phyloP scores from a whole-genome alignment of 2,113 vertebrate genomes.

The Hystrix brachyura region DNA sequence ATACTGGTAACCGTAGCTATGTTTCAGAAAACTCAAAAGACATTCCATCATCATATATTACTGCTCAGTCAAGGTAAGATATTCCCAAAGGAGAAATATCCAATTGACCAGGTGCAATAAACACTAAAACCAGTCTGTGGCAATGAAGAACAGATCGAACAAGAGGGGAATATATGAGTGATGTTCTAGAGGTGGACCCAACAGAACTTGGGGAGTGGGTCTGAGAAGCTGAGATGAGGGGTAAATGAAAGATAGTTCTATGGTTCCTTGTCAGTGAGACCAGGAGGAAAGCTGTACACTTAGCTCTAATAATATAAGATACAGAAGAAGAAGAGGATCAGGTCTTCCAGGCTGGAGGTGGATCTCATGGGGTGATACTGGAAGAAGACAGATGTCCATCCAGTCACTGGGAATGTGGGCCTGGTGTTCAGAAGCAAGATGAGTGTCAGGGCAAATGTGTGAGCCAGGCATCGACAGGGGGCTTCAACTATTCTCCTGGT shows the following conservation, averaged over 20 bases:
- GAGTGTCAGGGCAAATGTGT: background rate
- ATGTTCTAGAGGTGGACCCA: background rate
- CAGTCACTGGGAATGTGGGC: background rate
- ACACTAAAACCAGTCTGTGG: background rate
- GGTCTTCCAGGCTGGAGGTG: background rate
- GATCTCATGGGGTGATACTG: background rate
- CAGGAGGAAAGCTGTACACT: background rate
- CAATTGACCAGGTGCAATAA: background rate
- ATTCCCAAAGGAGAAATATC: background rate
- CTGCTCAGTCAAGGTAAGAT: background rate
- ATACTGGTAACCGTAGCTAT: background rate
- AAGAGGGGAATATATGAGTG: background rate
- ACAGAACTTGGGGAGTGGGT: background rate
- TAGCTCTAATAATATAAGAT: background rate
- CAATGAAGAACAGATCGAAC: background rate
- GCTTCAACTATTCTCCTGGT: background rate
- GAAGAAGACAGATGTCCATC: background rate
- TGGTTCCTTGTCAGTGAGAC: background rate
- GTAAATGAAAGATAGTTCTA: background rate
- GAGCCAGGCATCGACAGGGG: background rate
- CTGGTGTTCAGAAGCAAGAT: background rate
- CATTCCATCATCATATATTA: background rate
- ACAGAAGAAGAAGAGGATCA: background rate
- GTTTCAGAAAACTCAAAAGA: constrained; percentile 31
- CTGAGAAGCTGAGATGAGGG: background rate